Evolutionary conservation across 2,797 vertebrate species (phyloP).

Genomic region (Triplophysa yarkandensis): DNA sequence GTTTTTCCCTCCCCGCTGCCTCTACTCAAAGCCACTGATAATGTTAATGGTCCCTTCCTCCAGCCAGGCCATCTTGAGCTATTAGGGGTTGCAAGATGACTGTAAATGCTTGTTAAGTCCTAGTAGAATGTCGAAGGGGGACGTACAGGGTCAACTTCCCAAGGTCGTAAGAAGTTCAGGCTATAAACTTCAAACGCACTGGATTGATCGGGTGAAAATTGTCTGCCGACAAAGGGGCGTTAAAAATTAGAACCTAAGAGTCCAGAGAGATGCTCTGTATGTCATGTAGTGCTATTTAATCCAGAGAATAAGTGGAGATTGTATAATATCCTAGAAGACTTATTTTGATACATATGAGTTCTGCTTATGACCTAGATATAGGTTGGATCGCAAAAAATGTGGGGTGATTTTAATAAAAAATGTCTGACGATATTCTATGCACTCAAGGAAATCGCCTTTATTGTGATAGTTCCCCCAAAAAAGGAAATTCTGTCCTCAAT

Average conservation of each 20-base stretch:
- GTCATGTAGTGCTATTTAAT: background rate
- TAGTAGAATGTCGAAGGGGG: slow-evolving; percentile 16
- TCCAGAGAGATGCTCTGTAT: background rate
- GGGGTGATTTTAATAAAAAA: background rate
- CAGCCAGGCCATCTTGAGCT: slow-evolving; percentile 27
- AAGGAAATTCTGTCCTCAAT: too few relatives aligned
- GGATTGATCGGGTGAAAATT: slow-evolving; percentile 4
- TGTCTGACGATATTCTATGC: background rate
- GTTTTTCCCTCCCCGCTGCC: slow-evolving; percentile 70
- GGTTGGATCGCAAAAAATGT: background rate
- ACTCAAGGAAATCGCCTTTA: too few relatives aligned
- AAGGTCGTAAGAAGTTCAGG: slow-evolving; percentile 49
- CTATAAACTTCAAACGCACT: slow-evolving; percentile 14
- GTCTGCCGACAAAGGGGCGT: background rate
- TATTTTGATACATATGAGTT: background rate
- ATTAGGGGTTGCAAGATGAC: slow-evolving; percentile 26
- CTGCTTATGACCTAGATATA: slow-evolving; percentile 6
- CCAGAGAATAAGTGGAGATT: background rate
- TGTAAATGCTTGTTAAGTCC: slow-evolving; percentile 23
- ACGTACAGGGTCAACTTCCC: slow-evolving; percentile 21
- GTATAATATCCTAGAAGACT: background rate
- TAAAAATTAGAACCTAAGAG: background rate
- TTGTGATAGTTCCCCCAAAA: too few relatives aligned
- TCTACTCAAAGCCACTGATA: slow-evolving; percentile 58
- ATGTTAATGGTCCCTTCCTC: slow-evolving; percentile 49